phyloP scores from a whole-genome alignment of 2,888 invertebrate species.

The Lasioglossum marginatum region DNA sequence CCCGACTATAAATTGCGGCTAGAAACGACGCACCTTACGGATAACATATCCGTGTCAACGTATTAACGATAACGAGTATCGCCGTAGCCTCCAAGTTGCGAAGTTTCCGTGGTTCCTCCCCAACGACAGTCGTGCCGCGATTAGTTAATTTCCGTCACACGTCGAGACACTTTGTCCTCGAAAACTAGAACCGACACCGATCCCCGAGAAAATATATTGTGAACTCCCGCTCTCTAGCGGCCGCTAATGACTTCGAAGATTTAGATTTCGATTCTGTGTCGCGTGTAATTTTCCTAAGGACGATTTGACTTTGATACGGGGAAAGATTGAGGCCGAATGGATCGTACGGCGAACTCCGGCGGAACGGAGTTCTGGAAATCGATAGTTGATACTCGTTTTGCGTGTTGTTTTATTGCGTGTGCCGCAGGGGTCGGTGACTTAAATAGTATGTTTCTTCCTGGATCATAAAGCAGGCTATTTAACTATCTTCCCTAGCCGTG shows the following conservation, averaged over 20 bases:
- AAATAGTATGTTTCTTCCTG: not conserved
- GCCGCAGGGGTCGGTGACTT: not conserved
- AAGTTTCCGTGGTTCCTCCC: conserved; percentile 26
- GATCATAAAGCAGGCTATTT: not conserved
- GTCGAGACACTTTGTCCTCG: not conserved
- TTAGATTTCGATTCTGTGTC: not conserved
- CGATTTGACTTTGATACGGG: not conserved
- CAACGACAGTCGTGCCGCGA: conserved; percentile 9
- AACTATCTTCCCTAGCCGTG: not conserved
- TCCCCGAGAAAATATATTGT: conserved; percentile 2
- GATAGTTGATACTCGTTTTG: not conserved
- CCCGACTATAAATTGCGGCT: not conserved
- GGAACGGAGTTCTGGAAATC: not conserved
- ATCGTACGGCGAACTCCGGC: not conserved
- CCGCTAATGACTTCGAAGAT: not conserved
- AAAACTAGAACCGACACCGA: not conserved
- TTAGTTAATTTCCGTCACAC: conserved; percentile 32
- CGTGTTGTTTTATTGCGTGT: conserved; percentile 7
- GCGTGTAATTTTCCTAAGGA: not conserved
- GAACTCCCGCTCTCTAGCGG: not conserved
- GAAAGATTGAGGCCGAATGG: not conserved
- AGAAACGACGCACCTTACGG: not conserved
- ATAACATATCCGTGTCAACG: conserved; percentile 14
- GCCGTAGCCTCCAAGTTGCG: conserved; percentile 9
- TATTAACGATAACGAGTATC: conserved; percentile 49